phyloP scores from a whole-genome alignment of 2,888 invertebrate genomes.

The Hydroisotoma schaefferi region DNA sequence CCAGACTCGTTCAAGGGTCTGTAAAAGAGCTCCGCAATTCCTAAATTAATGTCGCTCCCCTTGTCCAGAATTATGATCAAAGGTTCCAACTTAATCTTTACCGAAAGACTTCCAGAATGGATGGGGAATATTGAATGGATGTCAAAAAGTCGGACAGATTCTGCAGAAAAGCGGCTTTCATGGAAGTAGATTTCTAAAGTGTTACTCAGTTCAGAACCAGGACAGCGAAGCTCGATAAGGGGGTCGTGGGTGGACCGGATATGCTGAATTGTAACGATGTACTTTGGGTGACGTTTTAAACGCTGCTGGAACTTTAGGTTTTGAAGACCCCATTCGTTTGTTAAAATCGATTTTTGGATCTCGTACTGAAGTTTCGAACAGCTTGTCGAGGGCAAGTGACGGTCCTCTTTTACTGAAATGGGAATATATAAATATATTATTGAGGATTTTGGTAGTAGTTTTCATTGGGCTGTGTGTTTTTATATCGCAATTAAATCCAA shows the following conservation, averaged over 20 bases:
- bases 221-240: slow-evolving; percentile 42
- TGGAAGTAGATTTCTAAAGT: slow-evolving; percentile 42
- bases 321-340: slow-evolving; percentile 41
- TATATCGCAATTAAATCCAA: no score
- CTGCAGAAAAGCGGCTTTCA: slow-evolving; percentile 42
- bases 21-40: slow-evolving; percentile 27
- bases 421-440: no score
- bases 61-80: slow-evolving; percentile 40
- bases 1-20: no score
- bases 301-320: slow-evolving; percentile 46
- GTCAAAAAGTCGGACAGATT: slow-evolving; percentile 46
- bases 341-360: slow-evolving; percentile 39
- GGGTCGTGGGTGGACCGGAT: slow-evolving; percentile 42
- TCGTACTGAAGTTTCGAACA: slow-evolving; percentile 44
- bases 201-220: slow-evolving; percentile 21
- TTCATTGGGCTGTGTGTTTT: no score
- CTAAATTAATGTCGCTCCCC: slow-evolving; percentile 30
- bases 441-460: no score
- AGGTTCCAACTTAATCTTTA: slow-evolving; percentile 44
- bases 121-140: slow-evolving; percentile 47
- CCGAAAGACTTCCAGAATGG: slow-evolving; percentile 41
- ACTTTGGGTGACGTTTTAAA: slow-evolving; percentile 42
- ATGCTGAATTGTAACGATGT: slow-evolving; percentile 43
- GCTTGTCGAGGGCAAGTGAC: slow-evolving; percentile 34
- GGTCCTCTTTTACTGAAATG: slow-evolving; percentile 32